A percentile compares a stretch with the other conserved stretches of the same genome.
Conservation (phyloP, 2,888 invertebrate genomes). For the Cryptocheilus praepositus region DNA sequence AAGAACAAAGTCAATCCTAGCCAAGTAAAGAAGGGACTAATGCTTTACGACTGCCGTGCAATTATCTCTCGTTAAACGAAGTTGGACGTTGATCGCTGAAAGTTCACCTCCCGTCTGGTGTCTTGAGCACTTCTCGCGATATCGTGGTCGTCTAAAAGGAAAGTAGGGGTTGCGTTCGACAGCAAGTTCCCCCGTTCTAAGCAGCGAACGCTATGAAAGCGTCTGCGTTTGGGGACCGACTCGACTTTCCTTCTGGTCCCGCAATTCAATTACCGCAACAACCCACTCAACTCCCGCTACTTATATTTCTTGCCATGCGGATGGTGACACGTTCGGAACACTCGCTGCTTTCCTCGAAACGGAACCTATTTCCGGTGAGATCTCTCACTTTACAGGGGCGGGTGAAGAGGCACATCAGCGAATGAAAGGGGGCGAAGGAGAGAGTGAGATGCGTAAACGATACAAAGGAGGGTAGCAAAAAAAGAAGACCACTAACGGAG, state of each 20-base stretch:
- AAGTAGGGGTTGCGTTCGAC: too few species aligned
- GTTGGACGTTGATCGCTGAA: too few species aligned
- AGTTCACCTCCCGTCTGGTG: too few species aligned
- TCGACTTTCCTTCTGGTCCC: neutral
- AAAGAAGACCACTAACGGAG: neutral
- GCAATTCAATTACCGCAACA: conserved; percentile 21
- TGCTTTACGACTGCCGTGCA: too few species aligned
- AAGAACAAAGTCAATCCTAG: too few species aligned
- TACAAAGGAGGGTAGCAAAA: neutral
- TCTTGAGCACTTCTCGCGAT: too few species aligned
- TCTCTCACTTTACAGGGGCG: conserved; percentile 13
- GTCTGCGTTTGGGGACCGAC: too few species aligned
- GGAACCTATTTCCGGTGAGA: conserved; percentile 15
- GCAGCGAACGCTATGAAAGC: too few species aligned
- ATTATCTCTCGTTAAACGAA: too few species aligned
- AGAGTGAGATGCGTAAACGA: neutral
- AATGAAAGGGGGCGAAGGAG: neutral
- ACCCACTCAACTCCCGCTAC: conserved; percentile 8
- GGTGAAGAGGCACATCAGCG: neutral
- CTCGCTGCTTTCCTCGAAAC: neutral
- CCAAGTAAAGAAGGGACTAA: too few species aligned
- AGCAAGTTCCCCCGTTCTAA: too few species aligned
- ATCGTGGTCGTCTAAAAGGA: too few species aligned
- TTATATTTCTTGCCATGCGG: conserved; percentile 13
- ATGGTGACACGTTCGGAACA: conserved; percentile 6